Evolutionary conservation across 1,140 invertebrate genomes (phyloP).

Genomic region (Amyelois transitella): DNA sequence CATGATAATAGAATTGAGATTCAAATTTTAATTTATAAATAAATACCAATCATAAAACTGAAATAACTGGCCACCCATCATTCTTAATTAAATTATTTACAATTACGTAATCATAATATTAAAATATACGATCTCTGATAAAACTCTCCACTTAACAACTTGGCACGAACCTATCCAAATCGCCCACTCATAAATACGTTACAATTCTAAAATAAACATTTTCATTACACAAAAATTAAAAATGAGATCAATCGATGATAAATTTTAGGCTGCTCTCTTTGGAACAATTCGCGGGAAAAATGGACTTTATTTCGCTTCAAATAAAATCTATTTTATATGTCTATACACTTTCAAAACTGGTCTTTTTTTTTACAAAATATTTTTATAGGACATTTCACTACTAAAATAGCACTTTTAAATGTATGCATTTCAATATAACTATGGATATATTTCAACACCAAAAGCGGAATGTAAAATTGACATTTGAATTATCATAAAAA

Average conservation of each 20-base stretch:
- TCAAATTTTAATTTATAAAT: neutral
- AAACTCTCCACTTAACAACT: conserved; percentile 36
- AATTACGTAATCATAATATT: conserved; percentile 33
- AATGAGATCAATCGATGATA: conserved; percentile 71
- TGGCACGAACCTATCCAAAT: conserved; percentile 42
- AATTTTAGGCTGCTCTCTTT: conserved; percentile 72
- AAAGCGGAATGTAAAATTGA: conserved; percentile 55
- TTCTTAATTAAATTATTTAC: conserved; percentile 13
- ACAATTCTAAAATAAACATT: conserved; percentile 58
- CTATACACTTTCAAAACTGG: conserved; percentile 16
- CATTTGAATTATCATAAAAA: conserved; percentile 14
- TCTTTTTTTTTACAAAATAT: conserved; percentile 24
- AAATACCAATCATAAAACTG: neutral
- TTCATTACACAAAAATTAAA: conserved; percentile 60
- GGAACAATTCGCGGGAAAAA: conserved; percentile 64
- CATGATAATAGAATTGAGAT: no score
- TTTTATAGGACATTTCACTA: conserved; percentile 16
- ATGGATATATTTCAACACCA: conserved; percentile 30
- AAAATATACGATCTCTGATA: conserved; percentile 47
- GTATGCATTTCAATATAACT: conserved; percentile 13
- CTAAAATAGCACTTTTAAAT: conserved; percentile 13
- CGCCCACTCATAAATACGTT: conserved; percentile 28
- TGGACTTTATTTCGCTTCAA: conserved; percentile 34
- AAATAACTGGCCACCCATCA: neutral
- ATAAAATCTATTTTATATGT: conserved; percentile 33